phyloP scores from a whole-genome alignment of 2,113 vertebrate species.

The Hoplias malabaricus region DNA sequence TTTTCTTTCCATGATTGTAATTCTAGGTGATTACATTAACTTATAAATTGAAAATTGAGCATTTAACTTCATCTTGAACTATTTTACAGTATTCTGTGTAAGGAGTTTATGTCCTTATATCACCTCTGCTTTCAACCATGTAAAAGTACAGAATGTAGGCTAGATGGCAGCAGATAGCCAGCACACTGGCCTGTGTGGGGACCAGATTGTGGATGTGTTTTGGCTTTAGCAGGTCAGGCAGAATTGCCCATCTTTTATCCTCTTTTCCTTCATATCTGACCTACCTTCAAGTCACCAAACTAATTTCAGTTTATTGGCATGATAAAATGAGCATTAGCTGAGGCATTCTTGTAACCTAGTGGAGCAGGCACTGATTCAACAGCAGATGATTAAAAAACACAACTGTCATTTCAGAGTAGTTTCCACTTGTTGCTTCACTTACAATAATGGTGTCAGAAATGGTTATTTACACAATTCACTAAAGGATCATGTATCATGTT shows the following conservation, averaged over 20 bases:
- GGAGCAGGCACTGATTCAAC: not conserved
- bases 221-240: not conserved
- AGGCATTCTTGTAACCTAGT: not conserved
- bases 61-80: too few species aligned
- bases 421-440: not conserved
- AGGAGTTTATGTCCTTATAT: too few species aligned
- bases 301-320: not conserved
- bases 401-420: not conserved
- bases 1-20: too few species aligned
- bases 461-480: not conserved
- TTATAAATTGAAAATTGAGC: too few species aligned
- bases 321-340: not conserved
- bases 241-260: not conserved
- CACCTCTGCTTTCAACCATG: not conserved
- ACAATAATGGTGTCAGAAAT: too few species aligned
- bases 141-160: not conserved
- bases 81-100: too few species aligned
- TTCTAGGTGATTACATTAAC: too few species aligned
- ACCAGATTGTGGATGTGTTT: not conserved
- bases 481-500: too few species aligned
- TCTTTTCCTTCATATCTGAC: not conserved
- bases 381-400: constrained; percentile 16
- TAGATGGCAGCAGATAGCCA: constrained; percentile 39
- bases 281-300: not conserved
- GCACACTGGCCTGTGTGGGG: not conserved